phyloP scores from a whole-genome alignment of 2,113 vertebrate genomes.

The Petrocephalus zakoni region DNA sequence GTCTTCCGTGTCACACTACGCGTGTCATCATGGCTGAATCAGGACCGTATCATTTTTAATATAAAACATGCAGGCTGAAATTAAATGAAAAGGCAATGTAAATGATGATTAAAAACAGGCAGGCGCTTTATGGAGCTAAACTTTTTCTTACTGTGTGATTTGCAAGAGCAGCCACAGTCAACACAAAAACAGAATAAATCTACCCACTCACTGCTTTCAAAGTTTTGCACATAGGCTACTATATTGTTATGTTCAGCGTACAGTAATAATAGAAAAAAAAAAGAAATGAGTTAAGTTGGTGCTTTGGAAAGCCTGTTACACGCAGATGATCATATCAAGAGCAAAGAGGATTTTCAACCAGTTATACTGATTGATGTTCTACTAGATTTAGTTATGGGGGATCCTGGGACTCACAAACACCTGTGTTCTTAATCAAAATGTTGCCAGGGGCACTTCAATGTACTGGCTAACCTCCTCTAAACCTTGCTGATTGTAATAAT shows the following conservation, averaged over 20 bases:
- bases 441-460: not conserved
- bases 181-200: not conserved
- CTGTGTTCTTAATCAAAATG: not conserved
- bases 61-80: not conserved
- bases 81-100: not conserved
- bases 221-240: not conserved
- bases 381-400: not conserved
- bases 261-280: not conserved
- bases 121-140: not conserved
- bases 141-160: not conserved
- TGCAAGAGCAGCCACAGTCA: not conserved
- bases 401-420: not conserved
- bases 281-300: not conserved
- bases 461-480: not conserved
- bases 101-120: not conserved
- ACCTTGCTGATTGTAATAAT: not conserved
- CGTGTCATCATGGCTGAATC: not conserved
- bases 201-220: not conserved
- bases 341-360: not conserved
- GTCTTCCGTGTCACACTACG: not conserved
- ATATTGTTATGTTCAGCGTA: not conserved
- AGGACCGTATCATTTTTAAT: not conserved
- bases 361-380: not conserved
- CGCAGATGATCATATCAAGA: not conserved
- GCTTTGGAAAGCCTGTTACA: not conserved